Conservation (phyloP, 2,888 invertebrate species). For the Drosophila cracens region DNA sequence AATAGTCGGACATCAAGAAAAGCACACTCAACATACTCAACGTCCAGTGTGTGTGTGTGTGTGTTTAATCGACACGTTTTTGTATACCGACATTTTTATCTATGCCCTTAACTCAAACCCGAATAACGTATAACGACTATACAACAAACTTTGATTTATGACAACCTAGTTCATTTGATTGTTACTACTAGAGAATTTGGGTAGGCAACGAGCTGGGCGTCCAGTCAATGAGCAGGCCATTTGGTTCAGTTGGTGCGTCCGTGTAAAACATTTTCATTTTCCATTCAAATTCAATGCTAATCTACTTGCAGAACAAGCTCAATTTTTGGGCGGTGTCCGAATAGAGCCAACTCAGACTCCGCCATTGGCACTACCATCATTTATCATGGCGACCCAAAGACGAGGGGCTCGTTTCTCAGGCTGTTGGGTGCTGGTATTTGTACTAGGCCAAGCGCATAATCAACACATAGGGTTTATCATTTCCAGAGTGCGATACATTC, state of each 20-base stretch:
- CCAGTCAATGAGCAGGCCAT: slow-evolving; percentile 28
- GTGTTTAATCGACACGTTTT: slow-evolving; percentile 24
- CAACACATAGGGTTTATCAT: slow-evolving; percentile 71
- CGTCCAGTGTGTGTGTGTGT: neutral
- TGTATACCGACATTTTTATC: slow-evolving; percentile 58
- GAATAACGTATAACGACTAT: slow-evolving; percentile 51
- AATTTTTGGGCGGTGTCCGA: slow-evolving; percentile 32
- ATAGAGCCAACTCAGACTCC: slow-evolving; percentile 12
- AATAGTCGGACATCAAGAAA: slow-evolving; percentile 21
- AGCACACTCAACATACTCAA: slow-evolving; percentile 10
- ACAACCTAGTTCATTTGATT: slow-evolving; percentile 77
- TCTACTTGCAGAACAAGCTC: slow-evolving; percentile 73
- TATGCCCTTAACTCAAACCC: slow-evolving; percentile 47
- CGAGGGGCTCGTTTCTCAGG: slow-evolving; percentile 37
- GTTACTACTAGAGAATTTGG: slow-evolving; percentile 46
- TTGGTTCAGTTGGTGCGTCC: slow-evolving; percentile 19
- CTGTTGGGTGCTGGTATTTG: slow-evolving; percentile 48
- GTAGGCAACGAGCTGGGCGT: slow-evolving; percentile 1
- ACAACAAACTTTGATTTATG: slow-evolving; percentile 74
- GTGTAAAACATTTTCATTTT: slow-evolving; percentile 73
- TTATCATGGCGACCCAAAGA: slow-evolving; percentile 65
- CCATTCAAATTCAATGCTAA: slow-evolving; percentile 78
- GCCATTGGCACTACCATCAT: slow-evolving; percentile 66
- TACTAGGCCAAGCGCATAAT: slow-evolving; percentile 62
- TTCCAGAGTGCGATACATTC: slow-evolving; percentile 59